A percentile compares a stretch with the other conserved stretches of the same genome.
phyloP scores from a whole-genome alignment of 92 coral and sea anemone species.

The Phenganax subtilis region DNA sequence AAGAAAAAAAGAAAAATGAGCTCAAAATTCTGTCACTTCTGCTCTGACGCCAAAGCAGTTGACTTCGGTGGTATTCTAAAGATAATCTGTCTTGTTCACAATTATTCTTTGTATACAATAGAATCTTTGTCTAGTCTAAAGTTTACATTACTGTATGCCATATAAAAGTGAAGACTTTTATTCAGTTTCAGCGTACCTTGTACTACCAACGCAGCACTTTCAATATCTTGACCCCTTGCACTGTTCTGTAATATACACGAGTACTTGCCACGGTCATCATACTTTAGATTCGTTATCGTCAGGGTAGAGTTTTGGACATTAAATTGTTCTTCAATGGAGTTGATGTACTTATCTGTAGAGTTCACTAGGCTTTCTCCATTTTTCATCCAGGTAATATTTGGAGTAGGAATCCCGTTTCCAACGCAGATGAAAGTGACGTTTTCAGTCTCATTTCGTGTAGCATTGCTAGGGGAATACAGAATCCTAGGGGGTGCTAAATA shows the following conservation, averaged over 20 bases:
- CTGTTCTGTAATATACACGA: conserved; percentile 50
- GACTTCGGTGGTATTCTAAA: no score
- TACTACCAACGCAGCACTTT: conserved; percentile 42
- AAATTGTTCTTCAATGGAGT: background rate
- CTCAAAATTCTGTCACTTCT: background rate
- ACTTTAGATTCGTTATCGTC: conserved; percentile 30
- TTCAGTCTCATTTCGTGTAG: conserved; percentile 23
- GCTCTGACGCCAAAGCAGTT: no score
- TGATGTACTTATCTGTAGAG: background rate
- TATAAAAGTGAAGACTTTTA: background rate
- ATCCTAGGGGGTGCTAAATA: conserved; percentile 51
- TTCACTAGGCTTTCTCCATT: background rate
- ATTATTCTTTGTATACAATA: background rate
- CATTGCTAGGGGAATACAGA: conserved; percentile 3
- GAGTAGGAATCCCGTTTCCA: conserved; percentile 59
- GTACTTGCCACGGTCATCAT: conserved; percentile 51
- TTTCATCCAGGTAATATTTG: conserved; percentile 50
- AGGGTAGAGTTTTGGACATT: conserved; percentile 25
- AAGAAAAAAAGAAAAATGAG: background rate
- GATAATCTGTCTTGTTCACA: no score
- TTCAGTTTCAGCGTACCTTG: conserved; percentile 41
- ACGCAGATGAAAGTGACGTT: conserved; percentile 37
- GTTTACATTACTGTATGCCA: no score
- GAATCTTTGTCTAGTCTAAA: background rate
- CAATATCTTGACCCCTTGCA: conserved; percentile 26